phyloP scores from a whole-genome alignment of 1,140 invertebrate genomes.

The Odontomachus brunneus region DNA sequence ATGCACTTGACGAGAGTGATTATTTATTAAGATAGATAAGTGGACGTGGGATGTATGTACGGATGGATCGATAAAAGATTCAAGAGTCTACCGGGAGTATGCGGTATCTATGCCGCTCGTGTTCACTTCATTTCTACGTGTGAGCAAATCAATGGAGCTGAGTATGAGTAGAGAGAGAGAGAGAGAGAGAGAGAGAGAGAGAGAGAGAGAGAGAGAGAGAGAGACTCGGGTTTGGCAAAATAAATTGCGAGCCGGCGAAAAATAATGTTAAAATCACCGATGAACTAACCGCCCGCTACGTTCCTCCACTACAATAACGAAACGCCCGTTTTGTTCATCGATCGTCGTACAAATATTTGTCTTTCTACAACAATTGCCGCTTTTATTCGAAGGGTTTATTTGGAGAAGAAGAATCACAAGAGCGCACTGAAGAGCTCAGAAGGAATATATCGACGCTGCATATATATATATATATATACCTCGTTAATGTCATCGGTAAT shows the following conservation, averaged over 20 bases:
- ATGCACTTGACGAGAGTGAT: not conserved
- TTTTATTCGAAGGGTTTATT: not conserved
- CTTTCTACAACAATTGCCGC: slow-evolving; percentile 13
- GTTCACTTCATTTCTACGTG: slow-evolving; percentile 60
- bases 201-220: not conserved
- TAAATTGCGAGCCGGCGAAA: slow-evolving; percentile 28
- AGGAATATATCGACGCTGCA: too few relatives aligned
- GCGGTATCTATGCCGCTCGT: not conserved
- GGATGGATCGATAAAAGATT: slow-evolving; percentile 41
- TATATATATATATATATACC: too few relatives aligned
- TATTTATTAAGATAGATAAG: slow-evolving; percentile 34
- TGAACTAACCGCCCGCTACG: not conserved
- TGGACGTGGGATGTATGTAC: slow-evolving; percentile 21
- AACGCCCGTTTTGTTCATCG: slow-evolving; percentile 32
- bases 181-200: slow-evolving; percentile 19
- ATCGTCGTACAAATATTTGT: slow-evolving; percentile 20
- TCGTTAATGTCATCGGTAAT: too few relatives aligned
- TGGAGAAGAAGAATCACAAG: not conserved
- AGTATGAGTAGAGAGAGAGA: slow-evolving; percentile 26
- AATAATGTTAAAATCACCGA: slow-evolving; percentile 32
- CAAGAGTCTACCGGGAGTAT: slow-evolving; percentile 23
- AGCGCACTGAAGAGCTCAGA: too few relatives aligned
- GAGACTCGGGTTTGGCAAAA: slow-evolving; percentile 41
- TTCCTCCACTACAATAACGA: not conserved
- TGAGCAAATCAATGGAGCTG: slow-evolving; percentile 55